Percentiles rank a stretch among this genome's conserved stretches.
phyloP scores from a whole-genome alignment of 92 coral and sea anemone species.

The Epizoanthus illoricatus region DNA sequence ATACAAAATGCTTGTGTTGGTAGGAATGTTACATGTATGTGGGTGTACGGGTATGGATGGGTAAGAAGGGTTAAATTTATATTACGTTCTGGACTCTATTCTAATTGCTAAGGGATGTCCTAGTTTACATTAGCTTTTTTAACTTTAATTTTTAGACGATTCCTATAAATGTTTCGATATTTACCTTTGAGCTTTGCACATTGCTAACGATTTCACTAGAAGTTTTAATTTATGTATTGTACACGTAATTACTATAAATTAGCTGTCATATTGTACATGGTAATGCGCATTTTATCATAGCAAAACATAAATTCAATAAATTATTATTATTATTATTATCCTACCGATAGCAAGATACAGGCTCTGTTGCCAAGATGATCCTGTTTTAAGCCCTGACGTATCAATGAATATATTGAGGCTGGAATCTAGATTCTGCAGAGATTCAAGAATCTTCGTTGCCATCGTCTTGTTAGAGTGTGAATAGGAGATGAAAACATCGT shows the following conservation, averaged over 20 bases:
- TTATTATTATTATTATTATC: background rate
- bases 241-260: background rate
- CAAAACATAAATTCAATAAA: too few relatives aligned
- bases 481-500: constrained; percentile 92
- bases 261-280: too few relatives aligned
- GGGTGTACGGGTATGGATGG: too few relatives aligned
- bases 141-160: too few relatives aligned
- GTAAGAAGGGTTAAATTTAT: too few relatives aligned
- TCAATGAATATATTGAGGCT: constrained; percentile 81
- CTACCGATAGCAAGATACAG: constrained; percentile 87
- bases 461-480: constrained; percentile 71
- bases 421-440: constrained; percentile 62
- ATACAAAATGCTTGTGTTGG: too few relatives aligned
- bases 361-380: constrained; percentile 89
- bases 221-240: background rate
- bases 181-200: background rate
- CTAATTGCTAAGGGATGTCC: too few relatives aligned
- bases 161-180: too few relatives aligned
- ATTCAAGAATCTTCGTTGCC: constrained; percentile 60
- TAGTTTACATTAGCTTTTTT: too few relatives aligned
- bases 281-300: too few relatives aligned
- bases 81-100: too few relatives aligned
- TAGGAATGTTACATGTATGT: too few relatives aligned
- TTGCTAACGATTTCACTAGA: background rate
- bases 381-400: constrained; percentile 81